Base-by-base conservation (phyloP, 2,797 vertebrate species). In the Ceryle rudis region DNA sequence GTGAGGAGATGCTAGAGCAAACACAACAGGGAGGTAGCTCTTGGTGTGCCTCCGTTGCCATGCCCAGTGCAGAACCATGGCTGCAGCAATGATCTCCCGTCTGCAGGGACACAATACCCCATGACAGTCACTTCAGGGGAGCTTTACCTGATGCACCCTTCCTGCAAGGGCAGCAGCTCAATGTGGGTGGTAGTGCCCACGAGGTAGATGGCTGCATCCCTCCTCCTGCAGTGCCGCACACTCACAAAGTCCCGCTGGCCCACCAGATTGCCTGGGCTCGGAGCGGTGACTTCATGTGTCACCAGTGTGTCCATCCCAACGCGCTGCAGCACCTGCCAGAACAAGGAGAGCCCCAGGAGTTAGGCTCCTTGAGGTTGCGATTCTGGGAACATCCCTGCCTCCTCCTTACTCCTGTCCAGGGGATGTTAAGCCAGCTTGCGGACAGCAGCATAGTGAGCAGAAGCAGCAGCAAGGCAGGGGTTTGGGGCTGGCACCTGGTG, bases 191-290 rank as follows among this genome's bases (percentile, higher is more conserved):
- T 92, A 1, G 95, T 97, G 91, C 99, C 98, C 69, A 98, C 98
- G 31, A 99, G 97, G 92, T 98, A 99, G 82, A 98, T 21, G 2
- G 95, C 64, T 3, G 97, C 97, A 16, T 96, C 96, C 23, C 95
- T 96, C 94, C 94, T 98, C 90, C 92, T 91, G 22, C 98, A 97
- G 95, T 99, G 98, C 69, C 98, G 96, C 75, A 99, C 94, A 9
- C 98, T 98, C 93, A 99, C 83, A 17, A 99, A 99, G 86, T 99
- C 99, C 94, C 98, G 96, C 91, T 98, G 98, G 33, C 98, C 98
- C 81, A 99, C 98, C 71, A 99, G 91, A 90, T 98, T 98, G 41
- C 98, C 98, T 0, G 97, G 95, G 33, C 96, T 98, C 90, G 97
- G 96, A 7, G 98, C 90, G 0, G 98, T 98, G 73, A 98, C 97